Evolutionary conservation across 64 coral and sea anemone genomes (phyloP).

Genomic region (Trachythela sp.): DNA sequence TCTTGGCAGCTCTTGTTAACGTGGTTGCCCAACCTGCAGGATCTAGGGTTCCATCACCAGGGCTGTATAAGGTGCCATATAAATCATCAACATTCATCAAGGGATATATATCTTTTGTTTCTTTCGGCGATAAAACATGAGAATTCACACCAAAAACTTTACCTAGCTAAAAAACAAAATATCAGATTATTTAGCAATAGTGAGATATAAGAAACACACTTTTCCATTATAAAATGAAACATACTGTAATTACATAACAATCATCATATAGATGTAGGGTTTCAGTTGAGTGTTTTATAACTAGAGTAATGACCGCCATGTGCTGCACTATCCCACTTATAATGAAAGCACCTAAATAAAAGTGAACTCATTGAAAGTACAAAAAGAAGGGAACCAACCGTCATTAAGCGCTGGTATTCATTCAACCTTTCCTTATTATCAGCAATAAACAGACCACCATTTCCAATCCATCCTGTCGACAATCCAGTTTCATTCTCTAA

Average conservation of each 20-base stretch:
- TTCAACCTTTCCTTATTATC: constrained; percentile 91
- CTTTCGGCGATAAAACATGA: constrained; percentile 74
- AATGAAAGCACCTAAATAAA: too few species aligned
- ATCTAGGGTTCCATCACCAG: constrained; percentile 93
- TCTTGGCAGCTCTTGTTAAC: constrained; percentile 76
- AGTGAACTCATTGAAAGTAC: too few species aligned
- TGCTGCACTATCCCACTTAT: too few species aligned
- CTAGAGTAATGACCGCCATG: too few species aligned
- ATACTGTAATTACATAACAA: too few species aligned
- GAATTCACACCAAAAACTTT: constrained; percentile 93
- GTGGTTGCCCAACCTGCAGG: constrained; percentile 91
- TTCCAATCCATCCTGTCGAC: constrained; percentile 94
- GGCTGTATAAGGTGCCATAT: constrained; percentile 87
- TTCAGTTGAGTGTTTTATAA: too few species aligned
- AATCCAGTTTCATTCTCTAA: constrained; percentile 84
- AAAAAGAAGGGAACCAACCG: too few species aligned
- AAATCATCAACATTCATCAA: constrained; percentile 92
- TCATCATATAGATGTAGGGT: too few species aligned
- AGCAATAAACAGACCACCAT: constrained; percentile 98
- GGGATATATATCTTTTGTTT: constrained; percentile 84
- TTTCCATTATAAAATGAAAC: too few species aligned
- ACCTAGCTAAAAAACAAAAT: constrained; percentile 63
- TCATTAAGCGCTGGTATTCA: constrained; percentile 97
- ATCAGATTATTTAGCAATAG: neutral
- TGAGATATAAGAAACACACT: too few species aligned